Evolutionary conservation across 1,140 invertebrate species (phyloP), one percentile per base, ranked within the genome.

Genomic region (Brachionus rubens): DNA sequence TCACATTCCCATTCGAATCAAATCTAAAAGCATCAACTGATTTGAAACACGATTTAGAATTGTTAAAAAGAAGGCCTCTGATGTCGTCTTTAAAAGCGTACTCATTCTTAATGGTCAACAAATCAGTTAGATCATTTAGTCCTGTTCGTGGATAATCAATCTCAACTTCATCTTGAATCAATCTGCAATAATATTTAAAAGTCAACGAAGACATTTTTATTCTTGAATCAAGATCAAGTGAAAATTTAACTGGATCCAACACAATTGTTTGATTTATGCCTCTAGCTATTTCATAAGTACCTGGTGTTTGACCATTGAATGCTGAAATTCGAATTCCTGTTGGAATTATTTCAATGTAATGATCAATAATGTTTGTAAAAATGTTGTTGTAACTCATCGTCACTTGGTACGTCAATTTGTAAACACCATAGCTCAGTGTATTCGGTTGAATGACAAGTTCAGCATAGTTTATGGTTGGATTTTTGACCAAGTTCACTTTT

Each of bases 361-460:
- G 43, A 36, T 47, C 65, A 24, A 43, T 30, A 6, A 30, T 14
- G 26, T 43, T 47, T 21, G 43, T 70, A 24, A 30, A 47, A n/a
- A 70, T 26, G 3, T 16, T 16, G 36, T 59, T 19, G 19, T 36
- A 59, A 3, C 43, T 3, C 65, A 70, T 70, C 19, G 36, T 70
- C 9, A 70, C 65, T 40, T 10, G 26, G 10, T 48, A 70, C 3
- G 28, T 33, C 33, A 70, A 26, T 47, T 70, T 70, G 40, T 70
- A 70, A 12, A 70, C 36, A 26, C 65, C 65, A 19, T 46, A 24
- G 9, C n/a, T 24, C 19, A 70, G 16, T 28, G 43, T 47, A 19
- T 47, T 50, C 19, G 65, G 65, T 24, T 70, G 43, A 47, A 70
- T 70, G 21, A 70, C 65, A 19, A 70, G 16, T 50, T 70, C 65